Evolutionary conservation across 1,140 invertebrate species (phyloP).

Genomic region (Schlechtendalia chinensis): DNA sequence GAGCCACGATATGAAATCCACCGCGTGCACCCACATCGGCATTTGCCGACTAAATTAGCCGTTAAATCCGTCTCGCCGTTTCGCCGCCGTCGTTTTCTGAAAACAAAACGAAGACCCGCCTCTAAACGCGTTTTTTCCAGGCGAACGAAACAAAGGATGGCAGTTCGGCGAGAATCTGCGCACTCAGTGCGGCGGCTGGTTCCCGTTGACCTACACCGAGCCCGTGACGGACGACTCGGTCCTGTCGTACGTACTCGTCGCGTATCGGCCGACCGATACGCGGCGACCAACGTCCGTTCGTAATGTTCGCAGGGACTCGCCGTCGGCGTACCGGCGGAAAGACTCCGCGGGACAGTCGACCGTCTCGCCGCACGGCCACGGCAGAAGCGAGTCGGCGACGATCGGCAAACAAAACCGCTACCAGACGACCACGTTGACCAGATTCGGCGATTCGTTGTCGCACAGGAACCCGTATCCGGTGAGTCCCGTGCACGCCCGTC

Average conservation of each 20-base stretch:
- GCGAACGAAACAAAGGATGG: conserved; percentile 88
- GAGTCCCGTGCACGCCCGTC: background rate
- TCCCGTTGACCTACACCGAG: conserved; percentile 90
- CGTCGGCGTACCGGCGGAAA: conserved; percentile 52
- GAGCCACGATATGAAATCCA: no score
- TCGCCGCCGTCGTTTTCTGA: no score
- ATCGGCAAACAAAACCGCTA: conserved; percentile 52
- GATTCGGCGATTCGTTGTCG: conserved; percentile 55
- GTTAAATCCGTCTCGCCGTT: no score
- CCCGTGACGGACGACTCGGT: conserved; percentile 61
- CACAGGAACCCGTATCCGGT: conserved; percentile 53
- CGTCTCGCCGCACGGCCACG: conserved; percentile 54
- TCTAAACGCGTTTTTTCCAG: conserved; percentile 53
- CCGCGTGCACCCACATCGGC: no score
- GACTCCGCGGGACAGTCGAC: conserved; percentile 49
- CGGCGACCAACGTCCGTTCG: no score
- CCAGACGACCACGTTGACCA: conserved; percentile 52
- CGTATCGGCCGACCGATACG: no score
- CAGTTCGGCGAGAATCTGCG: conserved; percentile 90
- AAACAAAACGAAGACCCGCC: no score
- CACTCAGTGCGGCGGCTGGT: conserved; percentile 88
- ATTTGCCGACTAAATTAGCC: no score
- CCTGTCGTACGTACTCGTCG: conserved; percentile 60
- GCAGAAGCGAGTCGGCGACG: conserved; percentile 55
- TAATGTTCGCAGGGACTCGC: conserved; percentile 51